Conservation (phyloP, 2,888 invertebrate species). For the Aphidius colemani region DNA sequence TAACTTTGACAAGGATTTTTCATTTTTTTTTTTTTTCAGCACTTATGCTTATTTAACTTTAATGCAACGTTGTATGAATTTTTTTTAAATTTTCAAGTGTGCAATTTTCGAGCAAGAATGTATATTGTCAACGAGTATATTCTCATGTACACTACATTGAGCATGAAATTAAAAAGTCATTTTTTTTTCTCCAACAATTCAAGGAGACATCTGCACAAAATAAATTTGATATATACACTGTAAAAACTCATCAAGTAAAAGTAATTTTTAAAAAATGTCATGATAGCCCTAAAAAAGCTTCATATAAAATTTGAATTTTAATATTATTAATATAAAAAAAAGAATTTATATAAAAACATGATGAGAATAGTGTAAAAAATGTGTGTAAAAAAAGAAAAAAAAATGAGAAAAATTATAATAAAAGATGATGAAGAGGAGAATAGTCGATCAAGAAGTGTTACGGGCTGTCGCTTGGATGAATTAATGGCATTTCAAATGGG, state of each 20-base stretch:
- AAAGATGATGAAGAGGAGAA: slow-evolving; percentile 11
- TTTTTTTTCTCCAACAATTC: too few species aligned
- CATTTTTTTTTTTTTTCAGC: slow-evolving; percentile 15
- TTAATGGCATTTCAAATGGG: slow-evolving; percentile 26
- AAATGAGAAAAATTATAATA: slow-evolving; percentile 19
- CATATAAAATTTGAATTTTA: too few species aligned
- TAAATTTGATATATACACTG: neutral
- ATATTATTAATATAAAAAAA: too few species aligned
- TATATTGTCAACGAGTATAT: too few species aligned
- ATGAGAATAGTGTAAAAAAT: neutral
- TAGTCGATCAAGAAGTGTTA: slow-evolving; percentile 26
- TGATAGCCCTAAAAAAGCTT: too few species aligned
- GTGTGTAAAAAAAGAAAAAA: slow-evolving; percentile 1
- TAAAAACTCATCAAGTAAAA: neutral
- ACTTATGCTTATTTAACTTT: neutral
- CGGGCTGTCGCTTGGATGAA: slow-evolving; percentile 28
- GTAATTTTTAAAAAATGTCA: neutral
- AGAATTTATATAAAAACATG: neutral
- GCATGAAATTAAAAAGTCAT: slow-evolving; percentile 27
- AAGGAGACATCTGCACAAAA: neutral
- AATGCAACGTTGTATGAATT: too few species aligned
- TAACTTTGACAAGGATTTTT: slow-evolving; percentile 15
- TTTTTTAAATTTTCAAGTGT: neutral
- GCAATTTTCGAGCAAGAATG: slow-evolving; percentile 2
- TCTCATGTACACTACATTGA: slow-evolving; percentile 1